Conservation (phyloP, 2,113 vertebrate genomes). For the Platichthys flesus region DNA sequence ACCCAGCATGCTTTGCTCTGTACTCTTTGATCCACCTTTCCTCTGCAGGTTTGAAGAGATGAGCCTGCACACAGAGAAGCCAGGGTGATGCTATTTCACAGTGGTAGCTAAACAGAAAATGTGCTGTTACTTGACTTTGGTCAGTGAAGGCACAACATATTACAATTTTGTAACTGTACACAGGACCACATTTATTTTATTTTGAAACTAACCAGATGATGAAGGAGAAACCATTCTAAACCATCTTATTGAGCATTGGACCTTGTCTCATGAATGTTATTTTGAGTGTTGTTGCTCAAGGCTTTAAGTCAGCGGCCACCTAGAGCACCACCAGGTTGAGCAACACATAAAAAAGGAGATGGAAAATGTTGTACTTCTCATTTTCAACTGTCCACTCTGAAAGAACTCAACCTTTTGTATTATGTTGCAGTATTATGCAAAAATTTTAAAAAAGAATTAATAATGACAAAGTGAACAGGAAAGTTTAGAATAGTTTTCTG, state of each 20-base stretch:
- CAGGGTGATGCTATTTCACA: constrained; percentile 43
- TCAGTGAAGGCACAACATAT: background rate
- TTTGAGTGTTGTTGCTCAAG: background rate
- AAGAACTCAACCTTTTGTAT: too few relatives aligned
- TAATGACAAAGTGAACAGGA: too few relatives aligned
- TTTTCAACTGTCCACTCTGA: too few relatives aligned
- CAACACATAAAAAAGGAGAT: background rate
- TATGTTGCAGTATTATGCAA: too few relatives aligned
- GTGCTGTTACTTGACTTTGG: background rate
- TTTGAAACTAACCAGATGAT: background rate
- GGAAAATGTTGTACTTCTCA: background rate
- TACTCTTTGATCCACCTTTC: constrained; percentile 53
- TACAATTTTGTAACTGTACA: background rate
- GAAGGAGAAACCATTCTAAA: background rate
- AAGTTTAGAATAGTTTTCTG: too few relatives aligned
- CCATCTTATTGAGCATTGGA: background rate
- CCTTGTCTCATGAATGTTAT: too few relatives aligned
- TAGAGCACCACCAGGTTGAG: background rate
- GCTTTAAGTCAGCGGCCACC: background rate
- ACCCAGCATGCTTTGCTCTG: constrained; percentile 67
- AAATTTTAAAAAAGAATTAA: too few relatives aligned
- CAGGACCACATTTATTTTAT: background rate
- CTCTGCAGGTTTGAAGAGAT: constrained; percentile 38
- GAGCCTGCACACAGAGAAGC: background rate
- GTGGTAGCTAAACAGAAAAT: background rate